phyloP scores from a whole-genome alignment of 92 coral and sea anemone species.

The Palythoa grandiflora region DNA sequence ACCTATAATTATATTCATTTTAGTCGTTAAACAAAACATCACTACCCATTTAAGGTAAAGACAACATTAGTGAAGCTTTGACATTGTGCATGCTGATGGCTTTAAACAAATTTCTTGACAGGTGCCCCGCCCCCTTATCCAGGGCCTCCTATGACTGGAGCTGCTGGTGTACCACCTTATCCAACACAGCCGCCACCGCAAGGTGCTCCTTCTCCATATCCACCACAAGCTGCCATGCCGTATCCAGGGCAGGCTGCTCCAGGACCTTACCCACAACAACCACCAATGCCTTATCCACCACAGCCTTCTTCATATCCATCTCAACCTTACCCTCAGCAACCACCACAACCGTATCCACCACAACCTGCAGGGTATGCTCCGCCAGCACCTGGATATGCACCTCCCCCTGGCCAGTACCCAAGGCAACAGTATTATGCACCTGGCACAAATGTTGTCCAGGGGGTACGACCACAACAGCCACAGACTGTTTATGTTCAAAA shows the following conservation, averaged over 20 bases:
- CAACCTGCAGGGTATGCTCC: constrained; percentile 40
- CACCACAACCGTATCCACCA: constrained; percentile 52
- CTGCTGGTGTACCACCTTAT: neutral
- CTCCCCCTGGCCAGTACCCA: constrained; percentile 85
- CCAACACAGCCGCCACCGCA: constrained; percentile 54
- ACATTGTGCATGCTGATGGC: too few species aligned
- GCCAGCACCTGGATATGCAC: constrained; percentile 62
- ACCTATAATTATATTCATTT: too few species aligned
- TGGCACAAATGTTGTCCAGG: constrained; percentile 69
- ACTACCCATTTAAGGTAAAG: too few species aligned
- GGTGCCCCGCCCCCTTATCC: constrained; percentile 41
- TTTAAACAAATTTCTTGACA: neutral
- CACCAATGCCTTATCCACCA: constrained; percentile 64
- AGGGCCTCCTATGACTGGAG: neutral
- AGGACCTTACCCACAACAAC: constrained; percentile 57
- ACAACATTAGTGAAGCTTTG: too few species aligned
- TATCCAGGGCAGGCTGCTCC: constrained; percentile 72
- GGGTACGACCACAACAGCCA: constrained; percentile 80
- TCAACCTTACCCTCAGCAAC: constrained; percentile 68
- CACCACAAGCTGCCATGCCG: constrained; percentile 64
- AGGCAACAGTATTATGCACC: constrained; percentile 73
- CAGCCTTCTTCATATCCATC: constrained; percentile 65
- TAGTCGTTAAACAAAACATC: too few species aligned
- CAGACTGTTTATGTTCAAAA: constrained; percentile 89
- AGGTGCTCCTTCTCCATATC: constrained; percentile 41